phyloP scores from a whole-genome alignment of 35 echinoderm and acorn worm species.

The Chiridota heheva region DNA sequence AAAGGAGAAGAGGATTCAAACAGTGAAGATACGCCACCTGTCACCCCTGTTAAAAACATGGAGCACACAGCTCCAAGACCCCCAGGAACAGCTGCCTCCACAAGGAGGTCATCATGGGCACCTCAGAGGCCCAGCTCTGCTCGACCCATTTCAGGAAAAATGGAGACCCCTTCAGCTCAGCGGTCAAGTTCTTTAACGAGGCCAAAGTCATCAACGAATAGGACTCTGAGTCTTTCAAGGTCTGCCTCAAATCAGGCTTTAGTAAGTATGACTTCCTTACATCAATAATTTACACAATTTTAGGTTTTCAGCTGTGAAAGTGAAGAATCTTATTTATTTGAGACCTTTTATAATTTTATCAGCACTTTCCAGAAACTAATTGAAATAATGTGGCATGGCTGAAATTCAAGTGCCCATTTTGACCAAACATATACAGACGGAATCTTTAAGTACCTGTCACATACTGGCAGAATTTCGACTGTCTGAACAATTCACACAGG shows the following conservation, averaged over 20 bases:
- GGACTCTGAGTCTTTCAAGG: constrained; percentile 26
- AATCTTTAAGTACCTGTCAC: too few relatives aligned
- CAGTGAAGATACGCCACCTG: background rate
- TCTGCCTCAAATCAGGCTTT: constrained; percentile 22
- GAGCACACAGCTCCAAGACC: background rate
- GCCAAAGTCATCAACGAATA: constrained; percentile 61
- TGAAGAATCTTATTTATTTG: too few relatives aligned
- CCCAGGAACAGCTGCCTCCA: background rate
- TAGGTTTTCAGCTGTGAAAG: too few relatives aligned
- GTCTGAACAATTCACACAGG: too few relatives aligned
- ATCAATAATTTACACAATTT: background rate
- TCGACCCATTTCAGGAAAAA: constrained; percentile 57
- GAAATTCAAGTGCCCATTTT: too few relatives aligned
- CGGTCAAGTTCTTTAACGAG: constrained; percentile 72
- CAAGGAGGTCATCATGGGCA: constrained; percentile 5
- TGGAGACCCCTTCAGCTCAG: constrained; percentile 18
- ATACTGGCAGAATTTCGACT: too few relatives aligned
- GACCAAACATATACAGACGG: too few relatives aligned
- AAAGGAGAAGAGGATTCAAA: constrained; percentile 59
- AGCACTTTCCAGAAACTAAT: too few relatives aligned
- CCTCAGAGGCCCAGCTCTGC: constrained; percentile 67
- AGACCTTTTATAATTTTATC: too few relatives aligned
- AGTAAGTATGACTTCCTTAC: background rate
- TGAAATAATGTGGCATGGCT: too few relatives aligned
- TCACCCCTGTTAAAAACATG: background rate